Evolutionary conservation across 1,140 invertebrate species (phyloP), one percentile per base, ranked within the genome.

Genomic region (Achatina immaculata): DNA sequence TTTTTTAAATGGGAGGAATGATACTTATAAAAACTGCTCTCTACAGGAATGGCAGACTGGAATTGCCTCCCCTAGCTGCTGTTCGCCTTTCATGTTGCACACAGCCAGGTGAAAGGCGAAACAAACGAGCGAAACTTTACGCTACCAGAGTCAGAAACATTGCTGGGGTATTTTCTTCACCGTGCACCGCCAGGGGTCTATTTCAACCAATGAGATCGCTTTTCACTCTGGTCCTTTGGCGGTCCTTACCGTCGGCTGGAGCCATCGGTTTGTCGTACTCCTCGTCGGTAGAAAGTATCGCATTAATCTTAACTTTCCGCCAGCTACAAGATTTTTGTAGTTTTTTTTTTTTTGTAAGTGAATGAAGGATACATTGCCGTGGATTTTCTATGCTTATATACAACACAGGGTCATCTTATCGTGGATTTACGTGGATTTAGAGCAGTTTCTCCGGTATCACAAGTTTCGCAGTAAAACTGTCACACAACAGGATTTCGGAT

Each of bases 161-260:
- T 28, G 14, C n/a, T 14, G 40, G 71, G 43, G 34, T 40, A 48
- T 43, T 38, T 73, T 7, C 43, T 73, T 45, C 43, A 14, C n/a
- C 71, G 38, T 48, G 43, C 71, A 48, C 71, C 43, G 71, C 71
- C 42, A 73, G 71, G 71, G 40, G 71, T 73, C 71, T 31, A 48
- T 73, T 73, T 48, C 71, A 43, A 73, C 71, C 71, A 73, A 73
- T 73, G 38, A 73, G 71, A 45, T 73, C 38, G 43, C 40, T 73
- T 73, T 73, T 73, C 71, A 73, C 34, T 31, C 28, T n/a, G 71
- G 71, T 73, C 71, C 43, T 73, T 73, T 45, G 71, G 71, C 71
- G 71, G 71, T 73, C 71, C 71, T 48, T 28, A 43, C 71, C 43
- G 71, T 48, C 34, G 16, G 40, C 34, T n/a, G 71, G 45, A 73